phyloP scores from a whole-genome alignment of 2,797 vertebrate species.

The Danio tinwini region DNA sequence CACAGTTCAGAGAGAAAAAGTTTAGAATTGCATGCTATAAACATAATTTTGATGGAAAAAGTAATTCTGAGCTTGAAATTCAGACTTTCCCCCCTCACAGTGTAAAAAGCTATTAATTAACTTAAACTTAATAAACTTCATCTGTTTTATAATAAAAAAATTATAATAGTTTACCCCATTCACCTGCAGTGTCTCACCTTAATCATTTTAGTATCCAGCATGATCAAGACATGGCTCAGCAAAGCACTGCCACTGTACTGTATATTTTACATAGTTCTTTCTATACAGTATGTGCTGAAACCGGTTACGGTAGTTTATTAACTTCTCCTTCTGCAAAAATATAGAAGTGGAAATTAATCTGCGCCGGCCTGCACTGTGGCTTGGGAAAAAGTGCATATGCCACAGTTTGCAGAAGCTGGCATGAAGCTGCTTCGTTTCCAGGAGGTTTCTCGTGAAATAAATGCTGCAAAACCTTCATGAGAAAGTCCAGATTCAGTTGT shows the following conservation, averaged over 20 bases:
- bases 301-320: conserved; percentile 57
- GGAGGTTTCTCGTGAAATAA: conserved; percentile 37
- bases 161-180: too few species aligned
- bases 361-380: conserved; percentile 54
- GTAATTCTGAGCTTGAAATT: too few species aligned
- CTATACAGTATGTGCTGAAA: conserved; percentile 17
- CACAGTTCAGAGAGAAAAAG: too few species aligned
- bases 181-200: too few species aligned
- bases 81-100: too few species aligned
- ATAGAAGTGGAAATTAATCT: conserved; percentile 66
- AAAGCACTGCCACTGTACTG: neutral
- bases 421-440: conserved; percentile 55
- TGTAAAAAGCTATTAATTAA: too few species aligned
- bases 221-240: neutral
- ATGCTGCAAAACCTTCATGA: conserved; percentile 37
- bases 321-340: conserved; percentile 60
- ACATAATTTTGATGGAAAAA: too few species aligned
- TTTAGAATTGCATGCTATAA: too few species aligned
- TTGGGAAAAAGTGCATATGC: conserved; percentile 64
- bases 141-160: too few species aligned
- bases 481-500: conserved; percentile 67
- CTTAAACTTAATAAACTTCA: too few species aligned
- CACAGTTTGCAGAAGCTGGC: conserved; percentile 62
- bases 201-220: neutral
- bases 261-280: conserved; percentile 14